A percentile compares a stretch with the other conserved stretches of the same genome.
These are phyloP conservation scores for Buathra laborator DNA, from an alignment of 2,888 invertebrate species.

Conservation along the genomic window DNA sequence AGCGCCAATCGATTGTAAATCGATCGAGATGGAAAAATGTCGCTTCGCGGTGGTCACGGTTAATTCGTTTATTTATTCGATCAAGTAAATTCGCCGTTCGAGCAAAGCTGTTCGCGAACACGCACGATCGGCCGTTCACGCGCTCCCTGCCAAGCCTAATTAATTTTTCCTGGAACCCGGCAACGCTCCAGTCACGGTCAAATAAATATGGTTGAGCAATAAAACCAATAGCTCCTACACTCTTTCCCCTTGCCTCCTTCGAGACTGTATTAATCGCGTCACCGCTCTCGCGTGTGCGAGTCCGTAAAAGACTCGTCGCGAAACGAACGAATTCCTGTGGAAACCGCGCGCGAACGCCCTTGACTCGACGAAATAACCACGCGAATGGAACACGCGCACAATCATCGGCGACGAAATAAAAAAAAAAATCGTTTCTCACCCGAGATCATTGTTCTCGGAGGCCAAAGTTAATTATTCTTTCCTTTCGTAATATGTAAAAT, in stretches of 20 bases:
- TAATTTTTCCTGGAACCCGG: slow-evolving; percentile 59
- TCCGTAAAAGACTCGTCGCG: slow-evolving; percentile 17
- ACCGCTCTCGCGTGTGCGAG: slow-evolving; percentile 1
- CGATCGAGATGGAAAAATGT: slow-evolving; percentile 37
- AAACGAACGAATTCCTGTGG: slow-evolving; percentile 3
- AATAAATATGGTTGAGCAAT: slow-evolving; percentile 79
- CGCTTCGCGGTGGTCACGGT: slow-evolving; percentile 27
- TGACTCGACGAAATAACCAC: slow-evolving; percentile 11
- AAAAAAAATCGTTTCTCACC: slow-evolving; percentile 20
- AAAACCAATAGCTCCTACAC: slow-evolving; percentile 70
- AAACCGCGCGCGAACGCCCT: slow-evolving; percentile 28
- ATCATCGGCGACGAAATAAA: neutral
- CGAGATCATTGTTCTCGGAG: slow-evolving; percentile 2
- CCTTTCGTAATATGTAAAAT: neutral
- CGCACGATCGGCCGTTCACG: slow-evolving; percentile 23
- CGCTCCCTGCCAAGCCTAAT: slow-evolving; percentile 53
- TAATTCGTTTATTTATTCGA: slow-evolving; percentile 43
- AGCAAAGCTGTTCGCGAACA: slow-evolving; percentile 39
- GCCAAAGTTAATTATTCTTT: slow-evolving; percentile 2
- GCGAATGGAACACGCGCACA: slow-evolving; percentile 15
- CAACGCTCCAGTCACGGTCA: slow-evolving; percentile 63
- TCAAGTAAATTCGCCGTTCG: slow-evolving; percentile 36
- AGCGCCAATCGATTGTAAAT: slow-evolving; percentile 27
- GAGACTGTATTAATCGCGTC: neutral
- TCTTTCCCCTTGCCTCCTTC: neutral